Base-by-base conservation (phyloP, 2,888 invertebrate genomes). In the Malthinus flaveolus region DNA sequence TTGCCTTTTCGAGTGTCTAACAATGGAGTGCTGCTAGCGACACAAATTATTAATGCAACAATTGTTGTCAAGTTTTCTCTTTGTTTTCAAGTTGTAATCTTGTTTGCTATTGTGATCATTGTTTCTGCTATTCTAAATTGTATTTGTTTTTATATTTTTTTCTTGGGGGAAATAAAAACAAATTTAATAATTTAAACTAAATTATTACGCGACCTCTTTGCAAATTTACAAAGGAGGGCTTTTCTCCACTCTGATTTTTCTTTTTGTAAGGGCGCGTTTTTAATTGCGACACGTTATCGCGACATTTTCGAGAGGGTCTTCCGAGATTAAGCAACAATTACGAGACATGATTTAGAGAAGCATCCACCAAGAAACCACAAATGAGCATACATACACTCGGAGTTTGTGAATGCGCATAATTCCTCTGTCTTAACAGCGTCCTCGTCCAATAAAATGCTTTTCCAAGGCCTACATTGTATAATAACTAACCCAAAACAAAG, bases 361-460 rank as follows among this genome's bases (percentile, higher is more conserved):
- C 42, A 48, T 50, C 50, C 32, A 47, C 51, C 23, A 59, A 51
- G 50, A 47, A 59, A 59, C 59, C 68, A 62, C 66, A 68, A 68
- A 67, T 64, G 65, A 65, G 64, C 63, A 66, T 61, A 58, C 49
- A 65, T 52, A 63, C 54, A 59, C 56, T 58, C 33, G n/a, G 58
- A 51, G 56, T 49, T 66, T 68, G 67, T 65, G 66, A 66, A 66
- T 64, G 64, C 54, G 65, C 65, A 66, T 68, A 69, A 69, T 68
- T 66, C 66, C 62, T 58, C 59, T 61, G 62, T 65, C 67, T 69
- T 67, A 68, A 66, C 61, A 59, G 58, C 52, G 58, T 49, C 61
- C 59, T 61, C 64, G 66, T 57, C 65, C 66, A 65, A 68, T 66
- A 68, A 66, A 67, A 65, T 64, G 63, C 64, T 61, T 59, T 23